phyloP scores from a whole-genome alignment of 2,888 invertebrate species.

The Drosophila imparisetae region DNA sequence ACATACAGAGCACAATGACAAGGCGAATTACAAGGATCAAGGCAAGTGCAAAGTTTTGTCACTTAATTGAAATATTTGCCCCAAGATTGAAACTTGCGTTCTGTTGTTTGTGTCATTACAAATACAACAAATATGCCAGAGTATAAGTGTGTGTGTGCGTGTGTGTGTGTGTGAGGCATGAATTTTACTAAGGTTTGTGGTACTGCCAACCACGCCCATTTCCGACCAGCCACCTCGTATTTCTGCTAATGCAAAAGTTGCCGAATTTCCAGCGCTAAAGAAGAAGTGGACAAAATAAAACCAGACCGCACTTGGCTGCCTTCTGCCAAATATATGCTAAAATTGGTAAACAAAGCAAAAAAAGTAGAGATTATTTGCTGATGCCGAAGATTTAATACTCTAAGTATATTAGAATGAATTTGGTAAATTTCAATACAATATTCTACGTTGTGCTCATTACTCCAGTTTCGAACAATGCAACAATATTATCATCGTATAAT shows the following conservation, averaged over 20 bases:
- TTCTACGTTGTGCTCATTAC: background rate
- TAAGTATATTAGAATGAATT: background rate
- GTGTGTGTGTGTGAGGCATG: conserved; percentile 21
- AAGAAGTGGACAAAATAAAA: conserved; percentile 58
- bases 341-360: conserved; percentile 63
- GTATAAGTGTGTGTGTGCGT: background rate
- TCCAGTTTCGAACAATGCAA: background rate
- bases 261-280: conserved; percentile 52
- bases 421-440: background rate
- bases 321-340: conserved; percentile 59
- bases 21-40: conserved; percentile 64
- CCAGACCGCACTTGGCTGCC: conserved; percentile 49
- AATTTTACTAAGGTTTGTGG: conserved; percentile 51
- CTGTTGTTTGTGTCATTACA: conserved; percentile 65
- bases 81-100: conserved; percentile 77
- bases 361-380: background rate
- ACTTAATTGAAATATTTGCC: conserved; percentile 83
- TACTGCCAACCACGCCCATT: conserved; percentile 39
- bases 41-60: conserved; percentile 79
- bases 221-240: conserved; percentile 13
- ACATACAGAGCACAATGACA: conserved; percentile 39
- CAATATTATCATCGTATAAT: background rate
- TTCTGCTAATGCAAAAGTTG: conserved; percentile 71
- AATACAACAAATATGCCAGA: conserved; percentile 40
- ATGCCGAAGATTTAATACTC: conserved; percentile 2